Conservation (phyloP, 2,888 invertebrate species). For the Adelognathus sp. region DNA sequence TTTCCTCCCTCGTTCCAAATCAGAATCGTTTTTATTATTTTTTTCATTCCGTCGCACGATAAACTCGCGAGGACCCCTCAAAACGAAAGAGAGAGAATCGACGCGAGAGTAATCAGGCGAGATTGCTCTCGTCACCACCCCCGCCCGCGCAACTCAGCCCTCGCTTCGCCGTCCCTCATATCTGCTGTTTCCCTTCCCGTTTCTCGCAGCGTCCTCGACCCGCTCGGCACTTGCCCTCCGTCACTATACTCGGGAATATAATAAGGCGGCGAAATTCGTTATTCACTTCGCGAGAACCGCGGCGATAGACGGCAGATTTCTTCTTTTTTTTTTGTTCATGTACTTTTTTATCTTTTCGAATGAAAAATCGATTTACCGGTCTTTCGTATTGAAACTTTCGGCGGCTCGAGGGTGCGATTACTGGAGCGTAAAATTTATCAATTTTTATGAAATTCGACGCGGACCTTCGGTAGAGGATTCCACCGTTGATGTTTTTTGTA, state of each 20-base stretch:
- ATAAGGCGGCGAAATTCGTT: constrained; percentile 49
- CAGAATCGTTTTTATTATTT: background rate
- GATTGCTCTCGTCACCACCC: constrained; percentile 48
- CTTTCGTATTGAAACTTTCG: background rate
- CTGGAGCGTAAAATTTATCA: background rate
- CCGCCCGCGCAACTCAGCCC: background rate
- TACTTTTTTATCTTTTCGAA: constrained; percentile 2
- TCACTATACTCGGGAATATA: constrained; percentile 22
- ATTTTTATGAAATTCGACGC: background rate
- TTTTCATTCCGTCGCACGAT: background rate
- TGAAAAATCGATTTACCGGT: constrained; percentile 6
- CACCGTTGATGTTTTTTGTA: too few species aligned
- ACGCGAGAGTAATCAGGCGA: constrained; percentile 42
- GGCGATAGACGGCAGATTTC: background rate
- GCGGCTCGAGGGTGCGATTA: background rate
- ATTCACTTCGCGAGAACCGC: constrained; percentile 27
- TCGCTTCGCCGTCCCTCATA: background rate
- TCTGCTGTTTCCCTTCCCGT: background rate
- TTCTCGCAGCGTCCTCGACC: background rate
- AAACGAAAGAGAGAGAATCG: background rate
- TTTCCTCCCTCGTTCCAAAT: background rate
- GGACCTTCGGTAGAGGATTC: too few species aligned
- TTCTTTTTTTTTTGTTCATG: background rate
- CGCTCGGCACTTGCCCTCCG: background rate
- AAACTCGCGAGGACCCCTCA: background rate